Evolutionary conservation across 2,888 invertebrate species (phyloP).

Genomic region (Callinectes sapidus): DNA sequence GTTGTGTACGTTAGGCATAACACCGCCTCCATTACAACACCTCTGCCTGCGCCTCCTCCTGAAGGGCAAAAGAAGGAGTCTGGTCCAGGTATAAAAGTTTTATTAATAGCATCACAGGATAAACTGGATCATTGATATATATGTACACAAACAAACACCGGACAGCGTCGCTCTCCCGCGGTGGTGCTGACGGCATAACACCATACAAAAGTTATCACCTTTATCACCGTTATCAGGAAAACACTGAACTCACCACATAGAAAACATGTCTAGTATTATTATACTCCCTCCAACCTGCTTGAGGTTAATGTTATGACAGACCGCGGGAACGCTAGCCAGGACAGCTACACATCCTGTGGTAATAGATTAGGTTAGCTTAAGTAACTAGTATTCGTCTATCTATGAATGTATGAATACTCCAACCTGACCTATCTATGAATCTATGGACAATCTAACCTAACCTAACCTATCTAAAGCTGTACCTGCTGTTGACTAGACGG

Average conservation of each 20-base stretch:
- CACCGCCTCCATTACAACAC: too few relatives aligned
- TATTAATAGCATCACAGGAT: conserved; percentile 71
- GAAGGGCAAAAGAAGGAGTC: background rate
- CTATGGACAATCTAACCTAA: too few relatives aligned
- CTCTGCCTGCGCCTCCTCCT: background rate
- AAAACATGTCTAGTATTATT: conserved; percentile 28
- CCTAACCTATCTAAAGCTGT: too few relatives aligned
- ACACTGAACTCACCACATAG: conserved; percentile 18
- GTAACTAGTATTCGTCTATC: too few relatives aligned
- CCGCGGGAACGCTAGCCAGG: too few relatives aligned
- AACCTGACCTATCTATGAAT: too few relatives aligned
- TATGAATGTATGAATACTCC: too few relatives aligned
- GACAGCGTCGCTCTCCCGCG: conserved; percentile 29
- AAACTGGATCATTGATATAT: conserved; percentile 52
- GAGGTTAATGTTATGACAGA: background rate
- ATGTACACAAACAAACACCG: conserved; percentile 40
- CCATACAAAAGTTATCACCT: conserved; percentile 34
- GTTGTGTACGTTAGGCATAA: too few relatives aligned
- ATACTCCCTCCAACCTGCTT: conserved; percentile 20
- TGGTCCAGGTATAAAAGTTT: conserved; percentile 65
- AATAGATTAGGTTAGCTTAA: too few relatives aligned
- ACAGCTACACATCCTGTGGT: too few relatives aligned
- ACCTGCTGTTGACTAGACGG: too few relatives aligned
- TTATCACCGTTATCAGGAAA: conserved; percentile 31
- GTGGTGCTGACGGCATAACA: conserved; percentile 30